Conservation (phyloP, 2,113 vertebrate genomes). For the Ovis aries region ARS-UI_Ramb_v3.0 NC_056080.1:53618001-53618500, state of each 20-base stretch:
- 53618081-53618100: background rate
- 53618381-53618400: constrained; percentile 6
- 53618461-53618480: background rate
- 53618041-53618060: background rate
- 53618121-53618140: background rate
- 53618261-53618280: background rate
- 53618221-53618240: background rate
- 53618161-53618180: background rate
- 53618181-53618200: background rate
- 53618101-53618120: background rate
- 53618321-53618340: background rate
- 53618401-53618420: background rate
- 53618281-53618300: background rate
- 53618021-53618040: background rate
- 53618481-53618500: background rate
- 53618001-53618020: background rate
- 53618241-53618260: background rate
- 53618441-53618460: background rate
- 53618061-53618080: background rate
- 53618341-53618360: background rate
- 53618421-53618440: background rate
- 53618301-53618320: background rate
- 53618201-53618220: background rate
- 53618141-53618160: background rate
- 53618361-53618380: background rate